These are phyloP conservation scores for Petrocephalus schoutedeni DNA, from an alignment of 2,797 vertebrate species.

Conservation along the genomic window DNA sequence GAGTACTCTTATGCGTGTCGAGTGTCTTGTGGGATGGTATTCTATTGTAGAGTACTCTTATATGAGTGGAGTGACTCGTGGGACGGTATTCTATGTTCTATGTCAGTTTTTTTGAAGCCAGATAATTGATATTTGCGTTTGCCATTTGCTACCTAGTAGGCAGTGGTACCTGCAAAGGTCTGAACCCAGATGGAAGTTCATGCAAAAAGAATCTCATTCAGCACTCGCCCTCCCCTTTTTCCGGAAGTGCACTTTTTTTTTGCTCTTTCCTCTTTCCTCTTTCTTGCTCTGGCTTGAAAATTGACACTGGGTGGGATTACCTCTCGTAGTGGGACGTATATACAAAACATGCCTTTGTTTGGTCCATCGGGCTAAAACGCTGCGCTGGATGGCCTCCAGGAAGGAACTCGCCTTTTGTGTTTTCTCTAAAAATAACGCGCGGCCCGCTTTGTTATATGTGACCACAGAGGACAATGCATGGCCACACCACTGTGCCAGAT, in stretches of 20 bases:
- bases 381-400: constrained; percentile 30
- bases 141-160: background rate
- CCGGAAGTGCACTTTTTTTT: background rate
- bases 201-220: constrained; percentile 7
- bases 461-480: background rate
- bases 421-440: constrained; percentile 50
- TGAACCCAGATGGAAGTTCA: constrained; percentile 3
- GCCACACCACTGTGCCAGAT: background rate
- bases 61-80: background rate
- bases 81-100: background rate
- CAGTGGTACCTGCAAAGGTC: background rate
- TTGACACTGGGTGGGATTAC: constrained; percentile 13
- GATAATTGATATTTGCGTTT: background rate
- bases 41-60: no score
- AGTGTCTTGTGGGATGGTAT: no score
- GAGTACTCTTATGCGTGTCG: no score
- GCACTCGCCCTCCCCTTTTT: background rate
- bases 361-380: constrained; percentile 24
- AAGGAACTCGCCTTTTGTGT: constrained; percentile 49
- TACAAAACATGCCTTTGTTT: constrained; percentile 42
- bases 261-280: background rate
- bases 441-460: constrained; percentile 12
- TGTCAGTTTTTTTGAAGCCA: background rate
- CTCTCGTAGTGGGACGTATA: constrained; percentile 27
- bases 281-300: background rate